Evolutionary conservation across 2,113 vertebrate species (phyloP).

Genomic region (Tetraodon nigroviridis): DNA sequence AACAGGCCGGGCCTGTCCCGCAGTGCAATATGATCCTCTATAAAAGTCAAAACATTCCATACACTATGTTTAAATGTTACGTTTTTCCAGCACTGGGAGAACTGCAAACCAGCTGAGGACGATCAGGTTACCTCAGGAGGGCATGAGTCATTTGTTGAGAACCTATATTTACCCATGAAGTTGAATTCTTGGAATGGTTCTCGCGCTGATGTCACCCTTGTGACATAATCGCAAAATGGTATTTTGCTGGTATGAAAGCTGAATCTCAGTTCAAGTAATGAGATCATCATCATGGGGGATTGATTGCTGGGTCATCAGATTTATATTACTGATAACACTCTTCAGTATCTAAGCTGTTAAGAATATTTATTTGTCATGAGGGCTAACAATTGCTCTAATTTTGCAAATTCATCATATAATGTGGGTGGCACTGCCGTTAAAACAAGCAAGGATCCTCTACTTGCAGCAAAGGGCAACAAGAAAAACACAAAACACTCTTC

Average conservation of each 20-base stretch:
- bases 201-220: not conserved
- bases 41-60: not conserved
- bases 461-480: not conserved
- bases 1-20: not conserved
- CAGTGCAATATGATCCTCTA: not conserved
- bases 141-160: not conserved
- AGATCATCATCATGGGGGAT: too few species aligned
- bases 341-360: too few species aligned
- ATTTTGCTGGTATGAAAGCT: not conserved
- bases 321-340: not conserved
- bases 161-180: not conserved
- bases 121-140: conserved; percentile 5
- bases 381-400: too few species aligned
- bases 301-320: not conserved
- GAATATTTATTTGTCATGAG: too few species aligned
- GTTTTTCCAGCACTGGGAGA: not conserved
- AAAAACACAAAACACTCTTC: not conserved
- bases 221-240: not conserved
- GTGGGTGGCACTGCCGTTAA: not conserved
- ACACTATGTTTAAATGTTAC: conserved; percentile 6
- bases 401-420: too few species aligned
- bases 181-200: not conserved
- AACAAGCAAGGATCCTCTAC: not conserved
- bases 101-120: conserved; percentile 8
- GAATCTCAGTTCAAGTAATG: not conserved